Base-by-base conservation (phyloP, 1,140 invertebrate species). In the Chelonus insularis region DNA sequence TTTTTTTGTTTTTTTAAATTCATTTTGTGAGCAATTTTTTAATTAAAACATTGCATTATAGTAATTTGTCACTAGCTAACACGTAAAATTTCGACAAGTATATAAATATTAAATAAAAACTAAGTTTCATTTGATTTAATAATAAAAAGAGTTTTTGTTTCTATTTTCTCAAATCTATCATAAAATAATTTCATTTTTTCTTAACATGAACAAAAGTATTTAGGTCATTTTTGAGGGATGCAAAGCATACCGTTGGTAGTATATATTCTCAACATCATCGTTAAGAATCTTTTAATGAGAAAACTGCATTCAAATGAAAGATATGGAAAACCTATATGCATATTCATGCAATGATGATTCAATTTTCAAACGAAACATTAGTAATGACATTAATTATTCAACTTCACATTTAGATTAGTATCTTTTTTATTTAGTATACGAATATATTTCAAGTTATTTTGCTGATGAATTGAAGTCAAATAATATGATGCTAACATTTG, bases 341-440 rank as follows among this genome's bases (percentile, higher is more conserved):
- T 68, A 71, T 71, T 71, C 67, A 71, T 71, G 65, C 34, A 34
- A 43, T 39, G 58, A 64, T 68, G 65, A 71, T 71, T 68, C 64
- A 71, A 71, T 71, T 68, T 67, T 70, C 63, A 51, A 51, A 62
- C 57, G 56, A 52, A 58, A 66, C 67, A 67, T 67, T 62, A 59
- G 65, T 67, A 68, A 68, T 62, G 62, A 67, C 57, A 62, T 55
- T 60, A 67, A 68, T 71, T 71, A 68, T 63, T 65, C 54, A n/a
- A n/a, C n/a, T n/a, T n/a, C n/a, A n/a, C n/a, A n/a, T n/a, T n/a
- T n/a, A n/a, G n/a, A n/a, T n/a, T n/a, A n/a, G n/a, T n/a, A n/a
- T n/a, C n/a, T n/a, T n/a, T n/a, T n/a, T n/a, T n/a, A n/a, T n/a
- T n/a, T n/a, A n/a, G n/a, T n/a, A n/a, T n/a, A n/a, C n/a, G n/a